These are phyloP conservation scores for Cordylochernes scorpioides DNA, from an alignment of 2,888 invertebrate species.

Conservation along the genomic window DNA sequence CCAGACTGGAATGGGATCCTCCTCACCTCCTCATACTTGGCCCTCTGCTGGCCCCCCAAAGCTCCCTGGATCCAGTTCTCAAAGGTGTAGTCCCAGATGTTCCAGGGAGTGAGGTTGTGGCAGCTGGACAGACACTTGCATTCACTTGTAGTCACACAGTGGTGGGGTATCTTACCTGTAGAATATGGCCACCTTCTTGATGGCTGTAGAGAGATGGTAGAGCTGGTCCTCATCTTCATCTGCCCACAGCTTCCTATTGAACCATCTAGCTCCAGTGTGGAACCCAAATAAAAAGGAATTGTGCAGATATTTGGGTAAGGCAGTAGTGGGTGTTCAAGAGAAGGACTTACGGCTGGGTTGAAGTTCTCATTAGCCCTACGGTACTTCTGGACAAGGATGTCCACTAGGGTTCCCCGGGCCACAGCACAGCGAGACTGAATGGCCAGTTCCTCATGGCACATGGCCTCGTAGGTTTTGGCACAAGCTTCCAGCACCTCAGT, in stretches of 20 bases:
- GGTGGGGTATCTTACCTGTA: conserved; percentile 36
- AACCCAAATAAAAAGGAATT: too few relatives aligned
- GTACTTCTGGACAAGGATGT: conserved; percentile 61
- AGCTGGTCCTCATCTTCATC: conserved; percentile 82
- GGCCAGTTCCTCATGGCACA: conserved; percentile 62
- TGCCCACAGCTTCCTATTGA: too few relatives aligned
- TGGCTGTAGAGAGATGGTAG: conserved; percentile 60
- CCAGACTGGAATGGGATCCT: too few relatives aligned
- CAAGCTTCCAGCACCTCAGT: conserved; percentile 67
- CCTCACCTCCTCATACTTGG: too few relatives aligned
- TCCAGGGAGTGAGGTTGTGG: conserved; percentile 79
- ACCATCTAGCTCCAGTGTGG: too few relatives aligned
- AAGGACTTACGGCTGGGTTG: conserved; percentile 6
- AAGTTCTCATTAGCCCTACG: conserved; percentile 28
- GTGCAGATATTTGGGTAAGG: too few relatives aligned
- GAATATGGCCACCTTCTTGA: conserved; percentile 80
- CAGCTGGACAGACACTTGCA: too few relatives aligned
- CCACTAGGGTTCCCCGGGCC: conserved; percentile 65
- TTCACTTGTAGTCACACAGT: too few relatives aligned
- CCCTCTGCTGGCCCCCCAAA: too few relatives aligned
- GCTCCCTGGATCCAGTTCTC: conserved; percentile 29
- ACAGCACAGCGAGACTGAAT: conserved; percentile 68
- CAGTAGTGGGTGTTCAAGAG: too few relatives aligned
- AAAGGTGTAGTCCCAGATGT: conserved; percentile 57
- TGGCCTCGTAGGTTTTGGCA: conserved; percentile 65